Percentiles rank a stretch among this genome's conserved stretches.
Conservation (phyloP, 2,888 invertebrate genomes). For the Harpalus rufipes region DNA sequence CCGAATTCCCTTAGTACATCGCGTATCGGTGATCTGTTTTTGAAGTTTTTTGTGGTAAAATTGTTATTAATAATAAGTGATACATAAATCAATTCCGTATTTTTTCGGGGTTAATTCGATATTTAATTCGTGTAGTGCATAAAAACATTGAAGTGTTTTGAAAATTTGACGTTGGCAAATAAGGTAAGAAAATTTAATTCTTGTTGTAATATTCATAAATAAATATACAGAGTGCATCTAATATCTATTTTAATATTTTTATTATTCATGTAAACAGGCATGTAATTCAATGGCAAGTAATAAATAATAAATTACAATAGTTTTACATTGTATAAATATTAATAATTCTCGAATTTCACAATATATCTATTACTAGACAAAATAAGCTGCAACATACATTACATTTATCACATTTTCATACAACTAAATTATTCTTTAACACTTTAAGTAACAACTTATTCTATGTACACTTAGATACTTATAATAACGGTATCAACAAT, state of each 20-base stretch:
- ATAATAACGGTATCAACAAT: not conserved
- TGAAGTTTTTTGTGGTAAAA: no score
- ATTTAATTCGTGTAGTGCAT: no score
- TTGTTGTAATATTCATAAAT: no score
- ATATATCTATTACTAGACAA: not conserved
- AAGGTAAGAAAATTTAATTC: no score
- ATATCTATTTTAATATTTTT: not conserved
- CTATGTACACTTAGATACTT: not conserved
- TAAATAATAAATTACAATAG: slow-evolving; percentile 1
- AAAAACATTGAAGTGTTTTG: no score
- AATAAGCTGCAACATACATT: not conserved
- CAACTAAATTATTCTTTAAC: not conserved
- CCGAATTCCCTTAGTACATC: no score
- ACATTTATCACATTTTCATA: slow-evolving; percentile 6
- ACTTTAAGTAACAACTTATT: not conserved
- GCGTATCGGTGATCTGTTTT: no score
- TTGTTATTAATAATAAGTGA: no score
- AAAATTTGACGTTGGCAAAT: no score
- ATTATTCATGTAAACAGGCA: not conserved
- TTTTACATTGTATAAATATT: not conserved
- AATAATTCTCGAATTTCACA: not conserved
- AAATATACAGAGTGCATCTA: no score
- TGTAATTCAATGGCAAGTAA: not conserved
- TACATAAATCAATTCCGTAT: no score
- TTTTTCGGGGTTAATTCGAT: no score